Evolutionary conservation across 2,797 vertebrate genomes (phyloP).

Genomic region (Sciaenops ocellatus): DNA sequence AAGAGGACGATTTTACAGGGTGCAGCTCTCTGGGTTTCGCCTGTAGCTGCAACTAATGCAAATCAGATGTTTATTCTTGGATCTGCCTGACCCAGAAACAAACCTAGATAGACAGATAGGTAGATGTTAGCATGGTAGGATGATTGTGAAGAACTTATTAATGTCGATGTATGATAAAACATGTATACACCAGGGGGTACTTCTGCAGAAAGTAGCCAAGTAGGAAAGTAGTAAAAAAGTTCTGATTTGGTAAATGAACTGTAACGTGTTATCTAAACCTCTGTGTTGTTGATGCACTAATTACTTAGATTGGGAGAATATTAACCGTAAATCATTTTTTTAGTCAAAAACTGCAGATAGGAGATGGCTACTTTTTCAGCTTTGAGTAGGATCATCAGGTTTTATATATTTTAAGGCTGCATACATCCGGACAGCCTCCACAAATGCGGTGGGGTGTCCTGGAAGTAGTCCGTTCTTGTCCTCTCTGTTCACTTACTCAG

Average conservation of each 20-base stretch:
- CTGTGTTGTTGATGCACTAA: too few relatives aligned
- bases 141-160: not conserved
- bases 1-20: not conserved
- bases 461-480: not conserved
- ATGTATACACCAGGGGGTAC: too few relatives aligned
- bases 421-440: too few relatives aligned
- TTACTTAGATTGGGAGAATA: too few relatives aligned
- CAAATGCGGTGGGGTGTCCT: too few relatives aligned
- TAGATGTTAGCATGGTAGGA: too few relatives aligned
- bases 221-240: too few relatives aligned
- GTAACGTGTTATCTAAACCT: too few relatives aligned
- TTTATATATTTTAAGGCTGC: not conserved
- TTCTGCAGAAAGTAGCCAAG: too few relatives aligned
- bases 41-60: slow-evolving; percentile 56
- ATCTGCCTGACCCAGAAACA: slow-evolving; percentile 10
- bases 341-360: not conserved
- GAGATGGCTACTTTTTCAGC: not conserved
- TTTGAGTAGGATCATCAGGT: not conserved
- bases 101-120: not conserved
- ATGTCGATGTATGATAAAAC: too few relatives aligned
- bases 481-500: not conserved
- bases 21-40: slow-evolving; percentile 5
- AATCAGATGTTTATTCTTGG: slow-evolving; percentile 62
- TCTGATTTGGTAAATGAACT: too few relatives aligned
- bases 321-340: not conserved